phyloP scores from a whole-genome alignment of 2,797 vertebrate genomes.

The Notoglanidium macrostoma region DNA sequence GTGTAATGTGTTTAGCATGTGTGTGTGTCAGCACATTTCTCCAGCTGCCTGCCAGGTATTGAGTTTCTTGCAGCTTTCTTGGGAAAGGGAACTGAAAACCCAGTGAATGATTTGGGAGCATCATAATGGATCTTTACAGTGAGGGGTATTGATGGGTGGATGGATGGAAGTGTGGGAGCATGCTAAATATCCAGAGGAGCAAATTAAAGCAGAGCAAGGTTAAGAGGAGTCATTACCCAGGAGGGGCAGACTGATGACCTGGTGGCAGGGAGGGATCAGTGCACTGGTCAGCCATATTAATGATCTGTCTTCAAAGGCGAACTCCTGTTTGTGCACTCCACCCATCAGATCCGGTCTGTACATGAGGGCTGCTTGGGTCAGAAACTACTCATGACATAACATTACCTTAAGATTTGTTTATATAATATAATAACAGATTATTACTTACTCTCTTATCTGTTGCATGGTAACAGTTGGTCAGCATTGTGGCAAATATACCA shows the following conservation, averaged over 20 bases:
- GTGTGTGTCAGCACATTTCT: background rate
- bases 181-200: slow-evolving; percentile 26
- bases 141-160: slow-evolving; percentile 16
- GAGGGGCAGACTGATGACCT: background rate
- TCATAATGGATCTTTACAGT: slow-evolving; percentile 8
- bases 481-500: background rate
- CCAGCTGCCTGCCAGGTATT: background rate
- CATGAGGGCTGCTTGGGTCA: background rate
- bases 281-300: slow-evolving; percentile 7
- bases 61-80: slow-evolving; percentile 14
- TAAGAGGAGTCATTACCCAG: slow-evolving; percentile 22
- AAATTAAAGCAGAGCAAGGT: slow-evolving; percentile 52
- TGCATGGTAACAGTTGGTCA: background rate
- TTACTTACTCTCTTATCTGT: background rate
- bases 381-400: background rate
- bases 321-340: background rate
- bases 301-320: background rate
- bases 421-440: background rate
- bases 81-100: background rate
- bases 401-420: background rate
- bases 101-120: background rate
- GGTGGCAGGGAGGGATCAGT: slow-evolving; percentile 26
- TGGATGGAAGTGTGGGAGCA: slow-evolving; percentile 48
- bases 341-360: too few species aligned
- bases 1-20: background rate